Evolutionary conservation across 2,888 invertebrate species (phyloP).

Genomic region (Notodonta ziczac): DNA sequence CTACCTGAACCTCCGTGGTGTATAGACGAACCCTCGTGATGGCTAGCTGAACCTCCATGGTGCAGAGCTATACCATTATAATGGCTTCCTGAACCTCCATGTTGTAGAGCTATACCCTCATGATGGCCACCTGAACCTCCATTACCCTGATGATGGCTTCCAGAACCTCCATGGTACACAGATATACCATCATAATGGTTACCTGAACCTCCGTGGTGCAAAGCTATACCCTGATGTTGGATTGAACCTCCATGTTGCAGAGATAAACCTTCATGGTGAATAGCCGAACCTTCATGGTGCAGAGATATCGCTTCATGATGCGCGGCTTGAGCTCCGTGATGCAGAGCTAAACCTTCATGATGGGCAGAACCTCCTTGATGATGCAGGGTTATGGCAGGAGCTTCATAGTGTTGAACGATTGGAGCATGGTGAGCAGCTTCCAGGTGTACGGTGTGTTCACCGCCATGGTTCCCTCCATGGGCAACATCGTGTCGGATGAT

Average conservation of each 20-base stretch:
- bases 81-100: too few species aligned
- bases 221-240: too few species aligned
- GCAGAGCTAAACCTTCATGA: not conserved
- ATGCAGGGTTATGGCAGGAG: not conserved
- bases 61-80: too few species aligned
- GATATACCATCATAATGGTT: too few species aligned
- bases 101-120: too few species aligned
- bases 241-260: not conserved
- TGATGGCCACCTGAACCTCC: too few species aligned
- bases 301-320: slow-evolving; percentile 9
- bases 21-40: too few species aligned
- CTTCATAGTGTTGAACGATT: slow-evolving; percentile 7
- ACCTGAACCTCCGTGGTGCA: too few species aligned
- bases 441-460: slow-evolving; percentile 28
- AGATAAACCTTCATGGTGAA: not conserved
- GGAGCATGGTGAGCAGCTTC: slow-evolving; percentile 31
- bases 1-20: too few species aligned
- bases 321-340: slow-evolving; percentile 13
- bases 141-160: too few species aligned
- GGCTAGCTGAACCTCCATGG: too few species aligned
- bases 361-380: not conserved
- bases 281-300: not conserved
- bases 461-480: slow-evolving; percentile 19
- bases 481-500: slow-evolving; percentile 43
- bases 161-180: too few species aligned